Evolutionary conservation across 2,797 vertebrate species (phyloP).

Genomic region (Cuculus canorus): DNA sequence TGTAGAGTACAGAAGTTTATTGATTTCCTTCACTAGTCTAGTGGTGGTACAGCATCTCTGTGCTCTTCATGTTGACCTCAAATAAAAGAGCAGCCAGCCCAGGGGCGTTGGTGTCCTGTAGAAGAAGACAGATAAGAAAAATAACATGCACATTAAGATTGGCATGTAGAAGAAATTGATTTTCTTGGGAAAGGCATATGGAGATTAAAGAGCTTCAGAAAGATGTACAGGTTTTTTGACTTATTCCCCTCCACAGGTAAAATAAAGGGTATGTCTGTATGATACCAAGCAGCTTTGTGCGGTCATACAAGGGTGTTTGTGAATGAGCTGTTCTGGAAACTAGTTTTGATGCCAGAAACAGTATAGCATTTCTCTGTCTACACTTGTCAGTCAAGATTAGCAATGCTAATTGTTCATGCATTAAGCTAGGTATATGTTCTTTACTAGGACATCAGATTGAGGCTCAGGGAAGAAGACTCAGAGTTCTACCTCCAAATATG

Average conservation of each 20-base stretch:
- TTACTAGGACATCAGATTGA: neutral
- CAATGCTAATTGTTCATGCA: neutral
- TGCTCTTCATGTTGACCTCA: neutral
- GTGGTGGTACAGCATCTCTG: neutral
- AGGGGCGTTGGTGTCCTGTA: neutral
- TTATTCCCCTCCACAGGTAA: accelerated
- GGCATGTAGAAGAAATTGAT: neutral
- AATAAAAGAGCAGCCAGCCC: neutral
- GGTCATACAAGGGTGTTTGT: neutral
- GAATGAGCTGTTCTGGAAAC: neutral
- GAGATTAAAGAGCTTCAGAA: neutral
- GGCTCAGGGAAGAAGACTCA: neutral
- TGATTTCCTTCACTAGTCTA: neutral
- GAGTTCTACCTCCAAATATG: neutral
- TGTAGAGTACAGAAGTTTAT: neutral
- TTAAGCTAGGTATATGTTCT: neutral
- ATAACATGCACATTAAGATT: neutral
- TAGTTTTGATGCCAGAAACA: neutral
- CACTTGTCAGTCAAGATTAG: neutral
- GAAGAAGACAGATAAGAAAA: neutral
- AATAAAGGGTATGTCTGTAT: neutral
- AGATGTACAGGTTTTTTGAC: neutral
- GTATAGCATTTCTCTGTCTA: neutral
- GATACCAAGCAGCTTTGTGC: neutral
- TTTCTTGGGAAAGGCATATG: neutral